A percentile compares a stretch with the other conserved stretches of the same genome.
Evolutionary conservation across 2,113 vertebrate species (phyloP).

Genomic region (Paradoxurus hermaphroditus): DNA sequence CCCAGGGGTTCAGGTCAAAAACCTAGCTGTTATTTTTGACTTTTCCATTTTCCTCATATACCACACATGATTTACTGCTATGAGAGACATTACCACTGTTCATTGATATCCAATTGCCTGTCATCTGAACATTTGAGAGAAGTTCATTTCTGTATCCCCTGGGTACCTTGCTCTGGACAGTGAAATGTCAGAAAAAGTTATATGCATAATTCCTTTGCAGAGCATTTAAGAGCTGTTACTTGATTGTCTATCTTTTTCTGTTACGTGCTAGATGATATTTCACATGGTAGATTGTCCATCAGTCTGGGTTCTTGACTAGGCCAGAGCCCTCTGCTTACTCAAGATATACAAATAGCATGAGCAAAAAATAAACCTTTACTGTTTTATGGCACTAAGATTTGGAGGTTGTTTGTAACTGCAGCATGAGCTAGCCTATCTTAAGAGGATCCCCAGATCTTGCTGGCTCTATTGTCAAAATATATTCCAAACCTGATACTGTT

Average conservation of each 20-base stretch:
- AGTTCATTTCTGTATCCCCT: background rate
- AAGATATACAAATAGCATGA: background rate
- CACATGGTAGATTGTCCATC: background rate
- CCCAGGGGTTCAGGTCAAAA: background rate
- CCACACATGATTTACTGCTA: background rate
- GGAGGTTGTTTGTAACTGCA: background rate
- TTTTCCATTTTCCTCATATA: background rate
- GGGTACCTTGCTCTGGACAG: background rate
- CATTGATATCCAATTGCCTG: background rate
- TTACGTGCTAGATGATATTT: background rate
- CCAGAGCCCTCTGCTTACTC: background rate
- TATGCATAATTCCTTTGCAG: background rate
- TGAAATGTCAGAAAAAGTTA: background rate
- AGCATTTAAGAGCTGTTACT: background rate
- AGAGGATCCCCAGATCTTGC: background rate
- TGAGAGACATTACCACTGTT: background rate
- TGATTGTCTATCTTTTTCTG: background rate
- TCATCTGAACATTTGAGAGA: background rate
- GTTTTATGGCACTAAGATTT: background rate
- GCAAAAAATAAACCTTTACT: background rate
- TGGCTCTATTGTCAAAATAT: background rate
- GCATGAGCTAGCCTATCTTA: background rate
- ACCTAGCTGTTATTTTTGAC: background rate
- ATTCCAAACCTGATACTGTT: background rate
- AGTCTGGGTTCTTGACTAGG: background rate